Evolutionary conservation across 2,797 vertebrate species (phyloP).

Genomic region (Tauraco hartlaubi): DNA sequence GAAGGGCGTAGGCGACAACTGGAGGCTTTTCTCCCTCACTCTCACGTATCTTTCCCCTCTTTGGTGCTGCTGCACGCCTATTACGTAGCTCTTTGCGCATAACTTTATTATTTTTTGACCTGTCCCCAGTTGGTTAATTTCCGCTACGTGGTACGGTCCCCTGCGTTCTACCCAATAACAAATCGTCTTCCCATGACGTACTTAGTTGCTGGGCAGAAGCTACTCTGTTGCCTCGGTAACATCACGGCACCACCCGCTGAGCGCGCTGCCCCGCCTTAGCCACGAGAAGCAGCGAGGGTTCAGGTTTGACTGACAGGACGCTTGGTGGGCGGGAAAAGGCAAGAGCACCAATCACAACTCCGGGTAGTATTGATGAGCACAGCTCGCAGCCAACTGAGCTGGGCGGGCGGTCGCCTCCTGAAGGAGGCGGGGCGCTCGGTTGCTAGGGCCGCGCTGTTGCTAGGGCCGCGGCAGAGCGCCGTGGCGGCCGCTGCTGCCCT

Average conservation of each 20-base stretch:
- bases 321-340: not conserved
- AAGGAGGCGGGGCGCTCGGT: not conserved
- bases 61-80: not conserved
- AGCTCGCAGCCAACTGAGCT: not conserved
- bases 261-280: not conserved
- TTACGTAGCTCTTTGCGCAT: too few relatives aligned
- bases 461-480: not conserved
- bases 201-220: not conserved
- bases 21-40: rapidly evolving
- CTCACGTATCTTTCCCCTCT: not conserved
- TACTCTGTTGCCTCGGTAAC: rapidly evolving
- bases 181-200: rapidly evolving
- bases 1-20: rapidly evolving
- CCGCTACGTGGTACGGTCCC: not conserved
- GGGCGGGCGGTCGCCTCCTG: rapidly evolving
- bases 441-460: slow-evolving; percentile 44
- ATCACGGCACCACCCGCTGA: rapidly evolving
- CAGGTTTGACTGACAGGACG: rapidly evolving
- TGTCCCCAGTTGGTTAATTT: not conserved
- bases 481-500: rapidly evolving
- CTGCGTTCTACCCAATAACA: not conserved
- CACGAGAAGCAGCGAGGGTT: rapidly evolving
- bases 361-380: rapidly evolving
- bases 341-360: not conserved
- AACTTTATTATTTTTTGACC: not conserved